Evolutionary conservation across 2,797 vertebrate species (phyloP).

Genomic region (Pseudochaenichthys georgianus): DNA sequence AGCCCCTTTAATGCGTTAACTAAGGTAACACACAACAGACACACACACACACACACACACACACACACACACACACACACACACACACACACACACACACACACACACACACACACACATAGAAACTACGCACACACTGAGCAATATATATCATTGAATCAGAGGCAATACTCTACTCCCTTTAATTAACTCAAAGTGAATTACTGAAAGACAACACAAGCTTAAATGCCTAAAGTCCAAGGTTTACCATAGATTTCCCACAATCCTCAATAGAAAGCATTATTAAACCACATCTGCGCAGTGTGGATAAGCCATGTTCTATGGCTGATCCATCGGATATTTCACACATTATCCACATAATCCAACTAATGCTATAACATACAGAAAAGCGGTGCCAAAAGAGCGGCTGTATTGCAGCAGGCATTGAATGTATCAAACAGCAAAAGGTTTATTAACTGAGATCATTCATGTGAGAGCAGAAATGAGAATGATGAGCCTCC

Average conservation of each 20-base stretch:
- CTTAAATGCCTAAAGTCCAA: neutral
- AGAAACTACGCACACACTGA: neutral
- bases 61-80: slow-evolving; percentile 1
- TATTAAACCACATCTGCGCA: slow-evolving; percentile 1
- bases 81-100: slow-evolving; percentile 1
- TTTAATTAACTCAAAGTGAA: slow-evolving; percentile 29
- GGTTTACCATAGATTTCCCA: slow-evolving; percentile 3
- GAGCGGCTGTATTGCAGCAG: slow-evolving; percentile 22
- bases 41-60: neutral
- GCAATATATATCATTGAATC: slow-evolving; percentile 28
- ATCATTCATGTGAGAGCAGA: slow-evolving; percentile 36
- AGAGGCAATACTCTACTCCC: slow-evolving; percentile 4
- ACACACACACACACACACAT: neutral
- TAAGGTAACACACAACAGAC: neutral
- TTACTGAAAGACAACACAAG: neutral
- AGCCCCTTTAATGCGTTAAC: slow-evolving; percentile 9
- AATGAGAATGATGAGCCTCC: slow-evolving; percentile 15
- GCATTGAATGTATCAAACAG: neutral
- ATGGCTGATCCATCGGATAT: slow-evolving; percentile 17
- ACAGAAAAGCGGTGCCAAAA: neutral
- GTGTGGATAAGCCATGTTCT: neutral
- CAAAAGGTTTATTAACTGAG: slow-evolving; percentile 35
- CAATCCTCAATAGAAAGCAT: neutral
- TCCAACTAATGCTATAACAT: slow-evolving; percentile 9
- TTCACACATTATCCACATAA: slow-evolving; percentile 28